Percentiles rank a stretch among this genome's conserved stretches.
These are phyloP conservation scores for Tetrapedia diversipes DNA, from an alignment of 2,888 invertebrate species.

Conservation along the genomic window DNA sequence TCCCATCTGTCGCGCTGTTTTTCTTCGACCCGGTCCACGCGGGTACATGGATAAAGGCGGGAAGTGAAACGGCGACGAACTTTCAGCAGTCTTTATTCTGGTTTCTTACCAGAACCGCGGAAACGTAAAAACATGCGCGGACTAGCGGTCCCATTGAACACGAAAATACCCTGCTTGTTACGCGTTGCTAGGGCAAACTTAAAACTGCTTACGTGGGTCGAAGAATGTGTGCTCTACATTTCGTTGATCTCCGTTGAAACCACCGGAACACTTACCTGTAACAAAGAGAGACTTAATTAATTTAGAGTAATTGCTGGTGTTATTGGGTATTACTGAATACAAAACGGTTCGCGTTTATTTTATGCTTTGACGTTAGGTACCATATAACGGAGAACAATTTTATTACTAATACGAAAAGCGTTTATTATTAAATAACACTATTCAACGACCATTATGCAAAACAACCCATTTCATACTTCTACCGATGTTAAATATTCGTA, in stretches of 20 bases:
- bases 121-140: slow-evolving; percentile 22
- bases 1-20: slow-evolving; percentile 33
- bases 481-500: too few relatives aligned
- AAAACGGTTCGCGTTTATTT: too few relatives aligned
- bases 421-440: too few relatives aligned
- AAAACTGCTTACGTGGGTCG: slow-evolving; percentile 40
- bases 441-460: too few relatives aligned
- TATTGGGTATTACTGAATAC: too few relatives aligned
- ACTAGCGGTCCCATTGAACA: slow-evolving; percentile 2
- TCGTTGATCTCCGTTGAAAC: neutral
- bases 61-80: slow-evolving; percentile 43
- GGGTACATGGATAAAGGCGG: slow-evolving; percentile 20
- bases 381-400: too few relatives aligned
- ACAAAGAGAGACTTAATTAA: slow-evolving; percentile 29
- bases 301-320: too few relatives aligned
- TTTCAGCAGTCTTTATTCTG: slow-evolving; percentile 36
- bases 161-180: slow-evolving; percentile 8
- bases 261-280: slow-evolving; percentile 49
- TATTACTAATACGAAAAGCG: too few relatives aligned
- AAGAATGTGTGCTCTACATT: neutral
- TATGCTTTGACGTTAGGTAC: too few relatives aligned
- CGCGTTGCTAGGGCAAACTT: slow-evolving; percentile 5
- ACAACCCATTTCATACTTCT: too few relatives aligned
- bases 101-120: slow-evolving; percentile 23
- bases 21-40: neutral